Evolutionary conservation across 2,113 vertebrate genomes (phyloP), one percentile per base, ranked within the genome.

Genomic region (Seriola rivoliana): DNA sequence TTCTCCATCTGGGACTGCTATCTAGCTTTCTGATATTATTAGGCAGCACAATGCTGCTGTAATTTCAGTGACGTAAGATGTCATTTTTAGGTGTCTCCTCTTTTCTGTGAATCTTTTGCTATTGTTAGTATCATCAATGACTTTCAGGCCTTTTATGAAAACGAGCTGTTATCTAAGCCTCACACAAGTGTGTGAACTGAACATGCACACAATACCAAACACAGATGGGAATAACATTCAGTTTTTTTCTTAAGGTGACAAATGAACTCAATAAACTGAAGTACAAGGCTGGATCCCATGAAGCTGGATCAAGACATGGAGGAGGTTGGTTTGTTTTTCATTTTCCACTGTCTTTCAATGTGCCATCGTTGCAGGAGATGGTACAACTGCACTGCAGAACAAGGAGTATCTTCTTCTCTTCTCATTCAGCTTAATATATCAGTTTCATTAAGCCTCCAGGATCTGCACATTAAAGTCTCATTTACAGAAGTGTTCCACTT

Each of bases 241-340:
- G 5, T 89, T 85, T 86, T 29, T 0, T 11, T 71, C 29, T 88
- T 79, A 57, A 94, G 93, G 93, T 99, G 87, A 98, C 98, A 0
- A 93, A 88, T 0, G 98, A 99, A 92, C 95, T 99, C 75, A 99
- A 97, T 94, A 99, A 98, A 85, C 97, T 99, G 71, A 99, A 99
- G 88, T 99, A 96, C 94, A 99, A 99, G 82, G 96, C 97, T 0
- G 96, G 97, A 2, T 95, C 96, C 5, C 97, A 98, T 85, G 96
- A 96, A 75, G 68, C 89, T 23, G 89, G 91, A 42, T 91, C 88
- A 2, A 90, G 93, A 86, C 91, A 93, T 25, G 93, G 91, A 78
- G 93, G 92, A 87, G 92, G 92, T 94, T 82, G 74, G 90, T 90
- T 70, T 50, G 12, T 42, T 55, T 82, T 52, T 65, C 3, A 57